Evolutionary conservation across 2,113 vertebrate species (phyloP).

Genomic region (Motacilla alba): DNA sequence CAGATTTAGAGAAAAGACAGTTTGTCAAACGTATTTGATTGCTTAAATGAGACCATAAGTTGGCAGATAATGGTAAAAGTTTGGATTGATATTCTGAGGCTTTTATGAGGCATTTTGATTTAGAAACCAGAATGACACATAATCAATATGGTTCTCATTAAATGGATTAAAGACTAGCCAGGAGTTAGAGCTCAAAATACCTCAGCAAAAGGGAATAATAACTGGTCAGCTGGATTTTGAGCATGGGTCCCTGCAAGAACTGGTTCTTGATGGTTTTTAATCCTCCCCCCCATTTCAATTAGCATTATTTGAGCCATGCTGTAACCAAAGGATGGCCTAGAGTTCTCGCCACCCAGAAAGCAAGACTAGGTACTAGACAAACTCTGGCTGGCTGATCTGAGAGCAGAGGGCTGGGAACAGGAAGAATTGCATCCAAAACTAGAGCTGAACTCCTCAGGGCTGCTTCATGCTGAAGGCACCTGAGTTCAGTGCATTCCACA

Average conservation of each 20-base stretch:
- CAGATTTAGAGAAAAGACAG: background rate
- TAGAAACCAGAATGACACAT: conserved; percentile 34
- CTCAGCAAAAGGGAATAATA: background rate
- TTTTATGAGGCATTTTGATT: conserved; percentile 36
- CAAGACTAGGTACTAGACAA: background rate
- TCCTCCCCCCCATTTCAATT: background rate
- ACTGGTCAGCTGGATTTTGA: background rate
- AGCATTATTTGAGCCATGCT: background rate
- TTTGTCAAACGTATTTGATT: background rate
- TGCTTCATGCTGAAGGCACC: background rate
- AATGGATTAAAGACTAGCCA: conserved; percentile 17
- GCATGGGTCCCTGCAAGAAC: fast-evolving
- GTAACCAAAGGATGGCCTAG: background rate
- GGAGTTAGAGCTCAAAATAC: conserved; percentile 8
- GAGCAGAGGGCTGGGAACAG: background rate
- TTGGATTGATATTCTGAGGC: conserved; percentile 17
- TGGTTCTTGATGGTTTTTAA: background rate
- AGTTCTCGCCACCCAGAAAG: background rate
- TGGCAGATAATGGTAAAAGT: conserved; percentile 26
- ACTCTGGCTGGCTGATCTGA: background rate
- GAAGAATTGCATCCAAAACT: background rate
- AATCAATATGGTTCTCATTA: conserved; percentile 49
- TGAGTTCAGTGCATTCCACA: background rate
- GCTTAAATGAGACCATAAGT: background rate
- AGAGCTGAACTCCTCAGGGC: background rate